phyloP scores from a whole-genome alignment of 2,113 vertebrate genomes.

The Orcinus orca region DNA sequence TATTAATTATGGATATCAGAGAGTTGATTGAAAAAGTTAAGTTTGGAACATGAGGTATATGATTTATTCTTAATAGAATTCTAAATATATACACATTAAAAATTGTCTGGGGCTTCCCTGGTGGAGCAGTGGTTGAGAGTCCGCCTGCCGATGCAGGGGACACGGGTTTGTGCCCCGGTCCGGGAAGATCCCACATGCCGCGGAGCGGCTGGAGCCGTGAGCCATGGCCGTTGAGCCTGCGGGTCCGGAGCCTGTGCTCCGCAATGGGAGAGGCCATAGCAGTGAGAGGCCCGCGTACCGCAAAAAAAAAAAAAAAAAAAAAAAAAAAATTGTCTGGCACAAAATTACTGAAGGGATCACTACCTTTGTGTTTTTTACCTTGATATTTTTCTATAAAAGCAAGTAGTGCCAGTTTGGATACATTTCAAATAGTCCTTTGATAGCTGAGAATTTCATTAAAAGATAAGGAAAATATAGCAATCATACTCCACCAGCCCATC shows the following conservation, averaged over 20 bases:
- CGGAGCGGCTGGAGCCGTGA: too few relatives aligned
- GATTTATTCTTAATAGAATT: background rate
- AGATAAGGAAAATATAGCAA: conserved; percentile 63
- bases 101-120: background rate
- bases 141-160: too few relatives aligned
- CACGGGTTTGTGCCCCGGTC: too few relatives aligned
- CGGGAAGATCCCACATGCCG: too few relatives aligned
- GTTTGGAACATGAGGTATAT: background rate
- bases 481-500: conserved; percentile 96
- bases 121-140: too few relatives aligned
- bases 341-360: background rate
- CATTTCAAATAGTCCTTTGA: conserved; percentile 53
- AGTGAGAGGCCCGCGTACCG: too few relatives aligned
- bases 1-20: background rate
- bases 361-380: conserved; percentile 25
- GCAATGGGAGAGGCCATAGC: too few relatives aligned
- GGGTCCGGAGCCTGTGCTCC: too few relatives aligned
- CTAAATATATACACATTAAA: conserved; percentile 13
- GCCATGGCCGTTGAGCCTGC: too few relatives aligned
- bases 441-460: conserved; percentile 59
- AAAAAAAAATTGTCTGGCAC: background rate
- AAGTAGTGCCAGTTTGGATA: conserved; percentile 30
- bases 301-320: too few relatives aligned
- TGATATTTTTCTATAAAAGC: conserved; percentile 30
- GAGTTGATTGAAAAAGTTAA: background rate